Conservation (phyloP, 2,888 invertebrate species). For the Ernsta delagoae region DNA sequence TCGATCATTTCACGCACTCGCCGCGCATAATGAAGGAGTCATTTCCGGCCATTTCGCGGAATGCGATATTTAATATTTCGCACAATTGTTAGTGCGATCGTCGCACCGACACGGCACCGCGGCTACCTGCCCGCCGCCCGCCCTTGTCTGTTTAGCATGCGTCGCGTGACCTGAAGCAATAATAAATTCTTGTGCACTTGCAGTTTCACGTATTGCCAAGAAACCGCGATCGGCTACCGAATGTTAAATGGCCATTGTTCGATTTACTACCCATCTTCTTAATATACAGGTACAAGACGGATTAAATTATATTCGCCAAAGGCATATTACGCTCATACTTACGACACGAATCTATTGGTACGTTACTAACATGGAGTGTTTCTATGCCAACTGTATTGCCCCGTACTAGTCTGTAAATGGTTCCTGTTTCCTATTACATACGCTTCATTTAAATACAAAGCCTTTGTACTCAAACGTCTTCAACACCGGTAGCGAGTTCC, state of each 20-base stretch:
- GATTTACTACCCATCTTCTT: constrained; percentile 48
- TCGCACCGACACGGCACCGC: constrained; percentile 56
- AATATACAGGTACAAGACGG: constrained; percentile 11
- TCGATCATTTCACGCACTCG: constrained; percentile 75
- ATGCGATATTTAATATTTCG: constrained; percentile 64
- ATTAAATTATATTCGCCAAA: constrained; percentile 25
- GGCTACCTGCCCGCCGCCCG: constrained; percentile 40
- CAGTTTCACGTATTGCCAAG: constrained; percentile 80
- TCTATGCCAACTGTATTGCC: constrained; percentile 46
- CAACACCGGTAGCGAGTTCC: constrained; percentile 54
- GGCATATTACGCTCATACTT: constrained; percentile 31
- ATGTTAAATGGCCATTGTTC: constrained; percentile 73
- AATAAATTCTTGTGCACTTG: constrained; percentile 83
- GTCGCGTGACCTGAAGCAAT: constrained; percentile 67
- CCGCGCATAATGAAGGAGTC: constrained; percentile 74
- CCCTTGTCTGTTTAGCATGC: constrained; percentile 65
- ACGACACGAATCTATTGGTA: constrained; percentile 8
- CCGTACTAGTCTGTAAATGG: constrained; percentile 53
- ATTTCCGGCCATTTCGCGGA: constrained; percentile 78
- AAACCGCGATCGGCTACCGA: constrained; percentile 74
- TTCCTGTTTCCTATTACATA: constrained; percentile 73
- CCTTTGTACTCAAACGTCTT: constrained; percentile 40
- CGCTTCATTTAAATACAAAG: constrained; percentile 74
- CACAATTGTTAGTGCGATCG: constrained; percentile 52
- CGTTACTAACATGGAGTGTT: background rate